Evolutionary conservation across 2,797 vertebrate genomes (phyloP), one percentile per base, ranked within the genome.

Genomic region (Pyrocephalus nanus): DNA sequence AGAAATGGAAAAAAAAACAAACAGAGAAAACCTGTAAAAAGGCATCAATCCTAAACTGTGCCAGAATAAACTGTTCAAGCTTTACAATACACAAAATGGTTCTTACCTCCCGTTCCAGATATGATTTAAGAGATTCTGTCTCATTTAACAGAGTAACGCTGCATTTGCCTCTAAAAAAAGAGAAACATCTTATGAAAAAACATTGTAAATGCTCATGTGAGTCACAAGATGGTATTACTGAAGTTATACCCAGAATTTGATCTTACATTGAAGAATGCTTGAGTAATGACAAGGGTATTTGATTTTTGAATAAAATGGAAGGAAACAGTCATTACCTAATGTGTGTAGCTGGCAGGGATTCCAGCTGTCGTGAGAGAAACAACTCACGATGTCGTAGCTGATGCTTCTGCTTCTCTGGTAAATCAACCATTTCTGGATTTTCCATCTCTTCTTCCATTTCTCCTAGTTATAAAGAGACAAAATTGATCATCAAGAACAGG

Each of bases 401-500:
- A 97, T 99, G 99, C 88, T 99, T 99, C 88, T 99, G 98, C 97
- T 99, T 99, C 96, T 99, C 99, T 0, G 99, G 99, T 87, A 99
- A 98, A 94, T 99, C 99, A 38, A 98, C 96, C 98, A 99, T 98
- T 97, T 99, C 99, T 9, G 99, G 98, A 93, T 99, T 99, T 97
- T 99, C 99, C 98, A 99, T 98, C 97, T 99, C 99, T 96, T 99
- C 99, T 96, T 99, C 99, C 96, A 99, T 98, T 97, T 99, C 99
- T 95, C 99, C 99, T 99, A 95, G 76, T 86, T 54, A 81, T 1
- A 78, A 40, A 90, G 75, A 89, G 66, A 61, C 47, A 86, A 86
- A 80, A 91, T 25, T 12, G 58, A 88, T 40, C 45, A 60, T 43
- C 47, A 77, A 57, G 7, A 30, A 81, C 55, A 89, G 36, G 4